Evolutionary conservation across 2,113 vertebrate genomes (phyloP), one percentile per base, ranked within the genome.

Genomic region (Turdus rufiventris): DNA sequence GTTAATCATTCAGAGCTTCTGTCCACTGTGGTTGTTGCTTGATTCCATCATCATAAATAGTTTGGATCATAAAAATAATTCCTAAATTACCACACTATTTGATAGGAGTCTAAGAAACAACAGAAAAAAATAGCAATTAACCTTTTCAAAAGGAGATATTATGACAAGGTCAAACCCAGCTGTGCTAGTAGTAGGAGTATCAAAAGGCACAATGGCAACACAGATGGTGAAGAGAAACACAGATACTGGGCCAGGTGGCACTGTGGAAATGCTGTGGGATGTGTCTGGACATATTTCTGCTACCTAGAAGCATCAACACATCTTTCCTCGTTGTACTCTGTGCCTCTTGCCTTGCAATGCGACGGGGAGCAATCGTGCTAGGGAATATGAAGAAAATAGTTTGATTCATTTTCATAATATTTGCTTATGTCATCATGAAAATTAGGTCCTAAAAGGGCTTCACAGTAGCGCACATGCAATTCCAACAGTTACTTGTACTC

Each of bases 1-100:
- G 71, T 65, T 96, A 95, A 94, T 96, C 45, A 91, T 50, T 78
- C 31, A 31, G 78, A 93, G 45, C 25, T 45, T 61, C 34, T 80
- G 25, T 2, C 0, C 36, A 18, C 42, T 6, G 1, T 47, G 42
- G 23, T 53, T 57, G 66, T 72, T 84, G 29, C n/a, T 96, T 74
- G 71, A 71, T 91, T 96, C 82, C 60, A 81, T 42, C 42, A 54
- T 33, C 47, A 62, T 18, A 34, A 63, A 54, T 40, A 15, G n/a
- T 34, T 45, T 54, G 40, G 29, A 48, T 47, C 20, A 23, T 26
- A 54, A 45, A 21, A 16, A 29, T 91, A 58, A 26, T 72, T 81
- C 40, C 36, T 68, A 68, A 63, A 57, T 76, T 42, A 50, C 8
- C 29, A 6, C 18, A 85, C 40, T 29, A 65, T 60, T 75, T 67